Conservation (phyloP, 2,888 invertebrate species). For the Pseudococcus jackbeardsleyi region DNA sequence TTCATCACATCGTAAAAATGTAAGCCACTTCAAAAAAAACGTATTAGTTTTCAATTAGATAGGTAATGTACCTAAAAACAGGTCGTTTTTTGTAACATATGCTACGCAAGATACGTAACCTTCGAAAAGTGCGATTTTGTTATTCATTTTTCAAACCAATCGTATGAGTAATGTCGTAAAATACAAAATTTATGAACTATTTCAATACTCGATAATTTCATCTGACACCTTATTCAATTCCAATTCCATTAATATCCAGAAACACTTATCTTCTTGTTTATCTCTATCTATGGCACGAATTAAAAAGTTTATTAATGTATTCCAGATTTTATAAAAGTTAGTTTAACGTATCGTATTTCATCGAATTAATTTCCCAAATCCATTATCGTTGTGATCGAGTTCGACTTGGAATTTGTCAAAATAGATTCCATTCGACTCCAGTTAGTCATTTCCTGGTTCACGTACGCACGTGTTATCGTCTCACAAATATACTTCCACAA, state of each 20-base stretch:
- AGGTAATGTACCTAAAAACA: not conserved
- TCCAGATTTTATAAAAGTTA: not conserved
- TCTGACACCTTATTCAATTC: constrained; percentile 1
- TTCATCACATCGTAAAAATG: not conserved
- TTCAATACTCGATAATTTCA: constrained; percentile 29
- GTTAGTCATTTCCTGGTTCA: constrained; percentile 37
- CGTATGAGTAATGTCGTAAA: constrained; percentile 19
- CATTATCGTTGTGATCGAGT: not conserved
- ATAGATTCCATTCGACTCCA: not conserved
- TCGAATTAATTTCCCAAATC: not conserved
- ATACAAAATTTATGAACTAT: constrained; percentile 20
- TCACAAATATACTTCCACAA: constrained; percentile 15
- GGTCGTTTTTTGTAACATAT: constrained; percentile 12
- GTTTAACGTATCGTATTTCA: not conserved
- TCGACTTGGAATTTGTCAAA: not conserved
- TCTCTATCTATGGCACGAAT: not conserved
- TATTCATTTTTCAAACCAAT: not conserved
- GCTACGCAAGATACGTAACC: not conserved
- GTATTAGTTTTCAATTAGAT: constrained; percentile 40
- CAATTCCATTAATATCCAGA: constrained; percentile 7
- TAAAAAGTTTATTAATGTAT: constrained; percentile 20
- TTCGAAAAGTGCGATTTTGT: constrained; percentile 27
- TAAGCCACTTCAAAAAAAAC: not conserved
- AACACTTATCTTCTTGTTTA: not conserved
- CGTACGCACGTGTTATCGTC: constrained; percentile 27